Conservation (phyloP, 2,888 invertebrate species). For the Xylocampa areola region DNA sequence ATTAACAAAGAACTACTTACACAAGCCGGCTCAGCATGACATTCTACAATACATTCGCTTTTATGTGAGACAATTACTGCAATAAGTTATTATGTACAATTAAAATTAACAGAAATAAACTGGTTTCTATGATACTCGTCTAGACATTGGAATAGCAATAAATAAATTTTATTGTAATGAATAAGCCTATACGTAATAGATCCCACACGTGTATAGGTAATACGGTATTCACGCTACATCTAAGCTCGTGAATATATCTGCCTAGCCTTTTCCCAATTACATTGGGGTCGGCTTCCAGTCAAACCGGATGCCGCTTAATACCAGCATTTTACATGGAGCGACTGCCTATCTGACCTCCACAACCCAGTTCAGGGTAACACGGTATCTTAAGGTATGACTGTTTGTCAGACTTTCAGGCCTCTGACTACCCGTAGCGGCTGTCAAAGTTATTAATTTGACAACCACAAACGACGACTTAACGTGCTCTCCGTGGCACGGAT, state of each 20-base stretch:
- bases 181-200: slow-evolving; percentile 6
- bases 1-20: slow-evolving; percentile 8
- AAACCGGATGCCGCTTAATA: too few relatives aligned
- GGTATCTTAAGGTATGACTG: too few relatives aligned
- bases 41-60: slow-evolving; percentile 11
- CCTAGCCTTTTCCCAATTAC: background rate
- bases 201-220: slow-evolving; percentile 20
- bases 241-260: slow-evolving; percentile 1
- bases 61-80: slow-evolving; percentile 22
- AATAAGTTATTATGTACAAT: slow-evolving; percentile 20
- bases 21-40: background rate
- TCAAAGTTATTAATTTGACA: too few relatives aligned
- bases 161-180: slow-evolving; percentile 34
- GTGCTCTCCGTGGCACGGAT: too few relatives aligned
- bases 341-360: too few relatives aligned
- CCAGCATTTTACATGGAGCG: too few relatives aligned
- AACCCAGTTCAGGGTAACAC: too few relatives aligned
- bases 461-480: too few relatives aligned
- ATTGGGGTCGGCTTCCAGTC: too few relatives aligned
- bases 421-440: too few relatives aligned
- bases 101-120: slow-evolving; percentile 33
- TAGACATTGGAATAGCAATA: slow-evolving; percentile 38
- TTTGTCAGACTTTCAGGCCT: too few relatives aligned
- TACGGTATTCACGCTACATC: background rate
- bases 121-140: slow-evolving; percentile 19